phyloP scores from a whole-genome alignment of 2,113 vertebrate genomes.

The Craseonycteris thonglongyai region DNA sequence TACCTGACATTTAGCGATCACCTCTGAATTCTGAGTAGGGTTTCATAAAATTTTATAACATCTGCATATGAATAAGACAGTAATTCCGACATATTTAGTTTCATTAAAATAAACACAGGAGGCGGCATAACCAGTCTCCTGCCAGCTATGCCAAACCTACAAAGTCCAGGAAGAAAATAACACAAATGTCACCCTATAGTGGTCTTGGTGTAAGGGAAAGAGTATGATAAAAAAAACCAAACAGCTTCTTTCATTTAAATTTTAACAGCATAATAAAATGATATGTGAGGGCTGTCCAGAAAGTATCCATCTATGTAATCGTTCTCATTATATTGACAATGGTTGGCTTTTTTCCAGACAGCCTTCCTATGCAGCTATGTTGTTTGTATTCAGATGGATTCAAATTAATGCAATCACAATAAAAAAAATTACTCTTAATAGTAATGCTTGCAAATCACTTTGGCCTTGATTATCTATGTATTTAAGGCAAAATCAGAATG shows the following conservation, averaged over 20 bases:
- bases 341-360: no score
- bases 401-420: not conserved
- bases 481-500: not conserved
- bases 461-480: not conserved
- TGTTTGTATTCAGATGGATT: not conserved
- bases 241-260: not conserved
- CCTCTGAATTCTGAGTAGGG: not conserved
- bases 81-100: not conserved
- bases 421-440: not conserved
- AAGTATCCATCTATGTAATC: no score
- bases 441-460: not conserved
- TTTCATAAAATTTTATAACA: not conserved
- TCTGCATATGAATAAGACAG: not conserved
- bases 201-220: not conserved
- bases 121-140: not conserved
- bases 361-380: not conserved
- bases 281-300: no score
- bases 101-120: not conserved
- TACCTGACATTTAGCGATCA: not conserved
- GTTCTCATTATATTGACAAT: no score
- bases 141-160: not conserved
- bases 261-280: not conserved
- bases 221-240: not conserved
- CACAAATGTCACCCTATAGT: not conserved
- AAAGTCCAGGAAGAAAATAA: not conserved